phyloP scores from a whole-genome alignment of 2,888 invertebrate species.

The Drosophila yooni region DNA sequence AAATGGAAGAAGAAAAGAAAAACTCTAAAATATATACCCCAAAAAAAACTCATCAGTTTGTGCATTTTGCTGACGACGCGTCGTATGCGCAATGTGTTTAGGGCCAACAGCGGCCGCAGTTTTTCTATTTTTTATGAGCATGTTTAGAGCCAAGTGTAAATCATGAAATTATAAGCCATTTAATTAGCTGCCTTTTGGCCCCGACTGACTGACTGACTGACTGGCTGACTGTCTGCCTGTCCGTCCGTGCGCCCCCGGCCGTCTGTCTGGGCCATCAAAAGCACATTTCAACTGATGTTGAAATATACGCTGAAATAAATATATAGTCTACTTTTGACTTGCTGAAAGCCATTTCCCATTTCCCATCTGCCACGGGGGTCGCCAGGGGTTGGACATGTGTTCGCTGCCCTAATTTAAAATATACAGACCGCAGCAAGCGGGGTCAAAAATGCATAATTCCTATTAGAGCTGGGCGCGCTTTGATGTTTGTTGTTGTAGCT shows the following conservation, averaged over 20 bases:
- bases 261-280: slow-evolving; percentile 52
- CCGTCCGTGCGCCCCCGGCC: slow-evolving; percentile 15
- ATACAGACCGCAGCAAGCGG: slow-evolving; percentile 30
- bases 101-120: slow-evolving; percentile 2
- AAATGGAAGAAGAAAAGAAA: slow-evolving; percentile 10
- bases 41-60: background rate
- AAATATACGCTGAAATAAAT: slow-evolving; percentile 67
- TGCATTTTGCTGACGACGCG: slow-evolving; percentile 39
- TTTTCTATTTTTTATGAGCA: slow-evolving; percentile 54
- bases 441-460: slow-evolving; percentile 72
- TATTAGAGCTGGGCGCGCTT: slow-evolving; percentile 66
- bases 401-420: slow-evolving; percentile 38
- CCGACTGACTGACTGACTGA: slow-evolving; percentile 18
- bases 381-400: slow-evolving; percentile 39
- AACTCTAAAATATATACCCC: background rate
- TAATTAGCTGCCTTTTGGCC: slow-evolving; percentile 66
- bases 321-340: slow-evolving; percentile 27
- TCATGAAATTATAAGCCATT: slow-evolving; percentile 77
- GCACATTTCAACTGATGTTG: slow-evolving; percentile 63
- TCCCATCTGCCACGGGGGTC: slow-evolving; percentile 9
- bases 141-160: slow-evolving; percentile 69
- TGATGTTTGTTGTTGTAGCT: slow-evolving; percentile 56
- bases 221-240: slow-evolving; percentile 7
- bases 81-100: slow-evolving; percentile 51
- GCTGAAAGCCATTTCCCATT: slow-evolving; percentile 70